Conservation (phyloP, 2,888 invertebrate genomes). For the Drosophila nigritarsus region DNA sequence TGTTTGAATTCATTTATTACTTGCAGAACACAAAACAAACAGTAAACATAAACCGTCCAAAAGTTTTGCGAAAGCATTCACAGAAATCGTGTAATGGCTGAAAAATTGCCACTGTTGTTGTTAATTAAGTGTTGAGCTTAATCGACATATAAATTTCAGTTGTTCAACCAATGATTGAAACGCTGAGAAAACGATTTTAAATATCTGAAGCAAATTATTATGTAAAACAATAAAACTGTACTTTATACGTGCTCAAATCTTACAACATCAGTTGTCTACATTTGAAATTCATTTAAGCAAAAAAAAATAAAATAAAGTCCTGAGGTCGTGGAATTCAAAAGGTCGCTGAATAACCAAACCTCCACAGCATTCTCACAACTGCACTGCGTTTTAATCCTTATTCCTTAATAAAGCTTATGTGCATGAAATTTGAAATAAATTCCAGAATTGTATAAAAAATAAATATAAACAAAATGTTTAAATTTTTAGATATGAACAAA, state of each 20-base stretch:
- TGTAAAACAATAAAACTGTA: background rate
- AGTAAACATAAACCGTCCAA: slow-evolving; percentile 11
- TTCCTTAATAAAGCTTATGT: too few species aligned
- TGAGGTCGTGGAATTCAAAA: background rate
- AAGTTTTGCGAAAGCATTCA: slow-evolving; percentile 50
- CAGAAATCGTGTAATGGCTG: slow-evolving; percentile 40
- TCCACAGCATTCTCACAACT: background rate
- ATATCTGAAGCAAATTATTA: background rate
- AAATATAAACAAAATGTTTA: too few species aligned
- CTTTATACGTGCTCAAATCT: background rate
- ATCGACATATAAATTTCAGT: slow-evolving; percentile 22
- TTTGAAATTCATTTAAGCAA: background rate
- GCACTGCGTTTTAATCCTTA: too few species aligned
- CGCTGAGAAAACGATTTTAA: background rate
- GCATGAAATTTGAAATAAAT: too few species aligned
- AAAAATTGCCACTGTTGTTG: slow-evolving; percentile 30
- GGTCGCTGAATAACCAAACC: background rate
- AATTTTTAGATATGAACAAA: background rate
- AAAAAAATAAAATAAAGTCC: background rate
- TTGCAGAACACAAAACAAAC: slow-evolving; percentile 12
- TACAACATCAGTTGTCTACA: background rate
- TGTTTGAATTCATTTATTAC: slow-evolving; percentile 40
- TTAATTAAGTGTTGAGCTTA: slow-evolving; percentile 39
- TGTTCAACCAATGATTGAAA: slow-evolving; percentile 1
- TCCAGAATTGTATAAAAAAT: background rate